phyloP scores from a whole-genome alignment of 2,113 vertebrate genomes.

The Sinosuthora webbiana region DNA sequence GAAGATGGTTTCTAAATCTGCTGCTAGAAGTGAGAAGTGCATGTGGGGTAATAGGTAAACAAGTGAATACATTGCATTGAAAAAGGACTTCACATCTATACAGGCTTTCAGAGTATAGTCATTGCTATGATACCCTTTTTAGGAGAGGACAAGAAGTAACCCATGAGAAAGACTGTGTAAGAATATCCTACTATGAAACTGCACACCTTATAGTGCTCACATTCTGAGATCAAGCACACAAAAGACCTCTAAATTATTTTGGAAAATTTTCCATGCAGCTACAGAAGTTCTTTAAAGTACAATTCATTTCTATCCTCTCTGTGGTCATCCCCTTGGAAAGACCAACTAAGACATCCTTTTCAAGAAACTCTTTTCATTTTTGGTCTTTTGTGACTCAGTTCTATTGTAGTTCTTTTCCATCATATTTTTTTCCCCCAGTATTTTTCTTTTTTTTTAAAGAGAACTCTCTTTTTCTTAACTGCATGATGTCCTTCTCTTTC shows the following conservation, averaged over 20 bases:
- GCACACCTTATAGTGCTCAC: not conserved
- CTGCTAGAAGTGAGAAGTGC: not conserved
- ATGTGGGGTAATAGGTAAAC: not conserved
- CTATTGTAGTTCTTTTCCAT: not conserved
- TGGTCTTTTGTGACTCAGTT: slow-evolving; percentile 34
- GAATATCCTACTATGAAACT: not conserved
- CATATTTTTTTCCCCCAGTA: not conserved
- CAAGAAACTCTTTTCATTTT: slow-evolving; percentile 41
- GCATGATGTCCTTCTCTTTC: not conserved
- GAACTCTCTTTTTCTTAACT: not conserved
- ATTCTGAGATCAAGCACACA: not conserved
- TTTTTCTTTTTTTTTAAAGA: not conserved
- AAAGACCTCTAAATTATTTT: not conserved
- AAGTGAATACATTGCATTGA: not conserved
- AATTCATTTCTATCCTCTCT: not conserved
- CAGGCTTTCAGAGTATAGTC: not conserved
- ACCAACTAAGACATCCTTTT: not conserved
- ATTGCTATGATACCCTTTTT: not conserved
- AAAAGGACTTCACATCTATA: not conserved
- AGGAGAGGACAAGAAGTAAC: not conserved
- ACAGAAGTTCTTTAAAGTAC: not conserved
- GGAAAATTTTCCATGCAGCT: not conserved
- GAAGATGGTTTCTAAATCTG: not conserved
- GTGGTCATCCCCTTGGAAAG: slow-evolving; percentile 17
- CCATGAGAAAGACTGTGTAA: not conserved